Conservation (phyloP, 2,113 vertebrate genomes). For the Miniopterus natalensis region DNA sequence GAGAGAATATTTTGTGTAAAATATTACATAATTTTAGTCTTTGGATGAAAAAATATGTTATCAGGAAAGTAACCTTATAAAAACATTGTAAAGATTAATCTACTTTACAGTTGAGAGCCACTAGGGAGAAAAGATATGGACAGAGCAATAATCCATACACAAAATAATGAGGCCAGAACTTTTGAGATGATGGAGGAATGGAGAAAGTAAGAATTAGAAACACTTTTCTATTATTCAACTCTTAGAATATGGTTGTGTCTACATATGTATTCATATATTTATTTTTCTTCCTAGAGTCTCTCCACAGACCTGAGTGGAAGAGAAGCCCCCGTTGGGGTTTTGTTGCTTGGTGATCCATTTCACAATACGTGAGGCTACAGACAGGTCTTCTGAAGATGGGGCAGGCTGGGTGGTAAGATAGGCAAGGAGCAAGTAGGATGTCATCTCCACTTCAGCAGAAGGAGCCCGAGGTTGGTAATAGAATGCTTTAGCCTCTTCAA, state of each 20-base stretch:
- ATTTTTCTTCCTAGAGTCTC: not conserved
- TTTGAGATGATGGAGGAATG: not conserved
- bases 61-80: not conserved
- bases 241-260: not conserved
- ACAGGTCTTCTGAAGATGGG: constrained; percentile 80
- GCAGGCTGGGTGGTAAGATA: constrained; percentile 84
- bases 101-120: not conserved
- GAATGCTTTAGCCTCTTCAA: not conserved
- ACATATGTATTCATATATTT: not conserved
- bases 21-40: constrained; percentile 13
- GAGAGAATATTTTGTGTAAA: not conserved
- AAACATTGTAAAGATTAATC: not conserved
- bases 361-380: constrained; percentile 85
- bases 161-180: not conserved
- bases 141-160: not conserved
- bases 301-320: constrained; percentile 90
- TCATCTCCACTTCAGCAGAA: constrained; percentile 90
- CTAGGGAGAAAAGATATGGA: not conserved
- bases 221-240: not conserved
- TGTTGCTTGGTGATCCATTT: constrained; percentile 90
- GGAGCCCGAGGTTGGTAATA: constrained; percentile 69
- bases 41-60: not conserved
- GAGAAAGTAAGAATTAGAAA: constrained; percentile 23
- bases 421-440: constrained; percentile 89
- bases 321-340: constrained; percentile 90